phyloP scores from a whole-genome alignment of 2,797 vertebrate genomes.

The Hydrophis major region DNA sequence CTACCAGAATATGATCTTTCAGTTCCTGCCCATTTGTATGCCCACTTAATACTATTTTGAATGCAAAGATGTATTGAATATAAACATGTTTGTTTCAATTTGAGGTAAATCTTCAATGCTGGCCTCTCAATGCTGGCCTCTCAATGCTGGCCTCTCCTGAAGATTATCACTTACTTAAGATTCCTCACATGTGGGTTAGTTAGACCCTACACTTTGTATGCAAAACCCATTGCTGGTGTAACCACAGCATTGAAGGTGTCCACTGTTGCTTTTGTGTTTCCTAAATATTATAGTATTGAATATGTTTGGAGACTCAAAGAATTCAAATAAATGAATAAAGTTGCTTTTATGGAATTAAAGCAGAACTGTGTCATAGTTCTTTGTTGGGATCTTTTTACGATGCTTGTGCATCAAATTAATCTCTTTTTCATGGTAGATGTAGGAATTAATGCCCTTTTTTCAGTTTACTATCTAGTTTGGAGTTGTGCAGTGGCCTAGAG shows the following conservation, averaged over 20 bases:
- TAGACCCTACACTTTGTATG: not conserved
- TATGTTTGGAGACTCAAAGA: not conserved
- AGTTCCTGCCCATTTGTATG: not conserved
- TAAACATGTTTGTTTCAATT: not conserved
- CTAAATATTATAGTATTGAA: not conserved
- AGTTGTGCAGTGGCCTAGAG: no score
- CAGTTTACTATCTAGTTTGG: not conserved
- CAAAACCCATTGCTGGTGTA: not conserved
- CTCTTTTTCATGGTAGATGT: not conserved
- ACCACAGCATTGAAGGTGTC: not conserved
- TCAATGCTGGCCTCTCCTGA: not conserved
- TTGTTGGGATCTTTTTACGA: not conserved
- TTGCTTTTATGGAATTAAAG: not conserved
- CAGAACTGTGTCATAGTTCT: not conserved
- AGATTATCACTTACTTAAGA: not conserved
- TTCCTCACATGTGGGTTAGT: not conserved
- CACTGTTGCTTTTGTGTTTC: not conserved
- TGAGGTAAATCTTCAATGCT: not conserved
- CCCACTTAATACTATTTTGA: not conserved
- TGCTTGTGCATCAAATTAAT: not conserved
- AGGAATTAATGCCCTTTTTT: not conserved
- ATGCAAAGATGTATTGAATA: not conserved
- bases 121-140: not conserved
- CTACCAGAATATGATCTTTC: not conserved
- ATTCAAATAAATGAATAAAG: not conserved